phyloP scores from a whole-genome alignment of 2,888 invertebrate species.

The Zootermopsis nevadensis region DNA sequence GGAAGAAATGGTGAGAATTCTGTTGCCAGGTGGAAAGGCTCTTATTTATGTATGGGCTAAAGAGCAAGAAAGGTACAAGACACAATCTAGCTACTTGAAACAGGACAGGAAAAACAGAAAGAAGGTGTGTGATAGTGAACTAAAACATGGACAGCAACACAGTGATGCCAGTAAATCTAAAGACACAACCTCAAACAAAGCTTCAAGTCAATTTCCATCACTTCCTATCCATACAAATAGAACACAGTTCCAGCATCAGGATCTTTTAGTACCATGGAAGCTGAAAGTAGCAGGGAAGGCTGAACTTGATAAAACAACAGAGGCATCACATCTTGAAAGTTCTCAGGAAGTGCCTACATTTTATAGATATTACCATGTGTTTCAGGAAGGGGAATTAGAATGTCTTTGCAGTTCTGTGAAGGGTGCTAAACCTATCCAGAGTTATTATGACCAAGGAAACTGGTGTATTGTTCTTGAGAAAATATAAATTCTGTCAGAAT shows the following conservation, averaged over 20 bases:
- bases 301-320: background rate
- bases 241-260: slow-evolving; percentile 89
- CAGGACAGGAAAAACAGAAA: slow-evolving; percentile 68
- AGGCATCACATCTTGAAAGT: background rate
- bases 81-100: slow-evolving; percentile 77
- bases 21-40: slow-evolving; percentile 79
- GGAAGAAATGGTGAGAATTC: slow-evolving; percentile 78
- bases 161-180: background rate
- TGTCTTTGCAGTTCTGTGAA: slow-evolving; percentile 69
- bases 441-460: slow-evolving; percentile 96
- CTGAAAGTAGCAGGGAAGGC: slow-evolving; percentile 64
- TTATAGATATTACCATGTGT: slow-evolving; percentile 93
- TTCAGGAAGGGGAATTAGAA: slow-evolving; percentile 84
- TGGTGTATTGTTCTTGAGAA: slow-evolving; percentile 90
- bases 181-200: background rate
- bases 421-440: slow-evolving; percentile 69
- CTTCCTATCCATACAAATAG: slow-evolving; percentile 91
- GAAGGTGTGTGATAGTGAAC: slow-evolving; percentile 51
- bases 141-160: background rate
- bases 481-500: slow-evolving; percentile 51
- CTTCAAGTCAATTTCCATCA: slow-evolving; percentile 45
- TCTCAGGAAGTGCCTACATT: slow-evolving; percentile 66
- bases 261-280: slow-evolving; percentile 97
- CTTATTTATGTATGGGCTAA: slow-evolving; percentile 98
- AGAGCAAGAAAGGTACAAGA: slow-evolving; percentile 78